Evolutionary conservation across 2,888 invertebrate genomes (phyloP).

Genomic region (Osmoderma eremita): DNA sequence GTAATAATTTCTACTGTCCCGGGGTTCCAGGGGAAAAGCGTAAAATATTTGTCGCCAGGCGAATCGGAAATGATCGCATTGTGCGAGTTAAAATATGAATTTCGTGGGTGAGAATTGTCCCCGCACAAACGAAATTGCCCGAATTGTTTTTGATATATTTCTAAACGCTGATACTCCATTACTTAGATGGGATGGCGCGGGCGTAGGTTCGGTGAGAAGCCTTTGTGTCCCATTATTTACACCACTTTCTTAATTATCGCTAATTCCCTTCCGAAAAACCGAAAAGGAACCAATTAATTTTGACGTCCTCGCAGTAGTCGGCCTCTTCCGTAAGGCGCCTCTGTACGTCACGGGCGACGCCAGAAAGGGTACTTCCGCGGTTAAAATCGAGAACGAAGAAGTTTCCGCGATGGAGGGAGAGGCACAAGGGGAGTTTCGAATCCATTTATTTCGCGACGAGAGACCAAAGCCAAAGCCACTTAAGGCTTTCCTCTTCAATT

Average conservation of each 20-base stretch:
- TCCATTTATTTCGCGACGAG: slow-evolving; percentile 55
- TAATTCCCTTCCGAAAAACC: slow-evolving; percentile 15
- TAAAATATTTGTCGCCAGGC: slow-evolving; percentile 19
- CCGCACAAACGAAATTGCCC: no score
- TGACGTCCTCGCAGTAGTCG: slow-evolving; percentile 3
- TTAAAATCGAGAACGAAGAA: slow-evolving; percentile 24
- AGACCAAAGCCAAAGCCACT: slow-evolving; percentile 59
- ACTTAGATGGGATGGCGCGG: no score
- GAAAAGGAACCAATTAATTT: slow-evolving; percentile 27
- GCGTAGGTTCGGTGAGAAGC: no score
- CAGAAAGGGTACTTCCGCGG: slow-evolving; percentile 23
- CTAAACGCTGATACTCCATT: no score
- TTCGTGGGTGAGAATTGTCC: no score
- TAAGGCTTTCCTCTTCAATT: slow-evolving; percentile 57
- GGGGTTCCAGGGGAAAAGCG: neutral
- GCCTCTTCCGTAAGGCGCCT: slow-evolving; percentile 1
- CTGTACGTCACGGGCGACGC: neutral
- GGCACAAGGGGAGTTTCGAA: slow-evolving; percentile 41
- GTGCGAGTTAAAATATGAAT: no score
- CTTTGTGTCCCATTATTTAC: slow-evolving; percentile 10
- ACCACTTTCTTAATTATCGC: slow-evolving; percentile 25
- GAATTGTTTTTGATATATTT: no score
- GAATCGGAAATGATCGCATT: no score
- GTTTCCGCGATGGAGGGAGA: neutral
- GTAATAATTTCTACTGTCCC: slow-evolving; percentile 29